These are phyloP conservation scores for Anodontia alba DNA, from an alignment of 2,888 invertebrate genomes.

Conservation along the genomic window DNA sequence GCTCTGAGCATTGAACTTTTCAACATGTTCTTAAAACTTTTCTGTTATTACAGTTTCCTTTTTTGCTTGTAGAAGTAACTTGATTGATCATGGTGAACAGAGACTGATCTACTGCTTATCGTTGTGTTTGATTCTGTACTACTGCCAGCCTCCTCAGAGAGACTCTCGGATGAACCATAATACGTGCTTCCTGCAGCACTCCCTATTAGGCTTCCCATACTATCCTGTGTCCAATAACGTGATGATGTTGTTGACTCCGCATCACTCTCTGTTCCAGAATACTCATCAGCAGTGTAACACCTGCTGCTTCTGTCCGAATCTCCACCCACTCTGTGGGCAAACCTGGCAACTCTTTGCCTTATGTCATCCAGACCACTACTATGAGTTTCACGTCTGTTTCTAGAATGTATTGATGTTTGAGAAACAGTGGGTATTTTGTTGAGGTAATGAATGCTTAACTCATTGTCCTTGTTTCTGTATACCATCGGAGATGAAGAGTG, in stretches of 20 bases:
- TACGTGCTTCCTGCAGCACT: not conserved
- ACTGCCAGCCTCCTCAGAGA: slow-evolving; percentile 27
- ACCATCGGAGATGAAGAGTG: not conserved
- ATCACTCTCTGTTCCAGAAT: slow-evolving; percentile 50
- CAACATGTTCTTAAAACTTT: too few species aligned
- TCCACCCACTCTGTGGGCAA: not conserved
- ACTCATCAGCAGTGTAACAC: not conserved
- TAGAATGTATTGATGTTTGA: not conserved
- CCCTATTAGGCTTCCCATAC: not conserved
- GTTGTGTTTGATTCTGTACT: slow-evolving; percentile 38
- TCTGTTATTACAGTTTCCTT: too few species aligned
- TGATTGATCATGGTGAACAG: not conserved
- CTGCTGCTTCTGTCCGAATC: not conserved
- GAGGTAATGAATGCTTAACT: slow-evolving; percentile 15
- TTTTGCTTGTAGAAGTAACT: slow-evolving; percentile 40
- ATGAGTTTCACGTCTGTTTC: not conserved
- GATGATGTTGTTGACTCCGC: slow-evolving; percentile 7
- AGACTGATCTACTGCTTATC: not conserved
- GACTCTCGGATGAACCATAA: slow-evolving; percentile 14
- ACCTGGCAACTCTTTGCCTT: slow-evolving; percentile 13
- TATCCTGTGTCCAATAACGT: not conserved
- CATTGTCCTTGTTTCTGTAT: not conserved
- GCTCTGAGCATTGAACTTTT: too few species aligned
- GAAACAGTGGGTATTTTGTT: slow-evolving; percentile 23
- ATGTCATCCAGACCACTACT: slow-evolving; percentile 2